A percentile compares a stretch with the other conserved stretches of the same genome.
Evolutionary conservation across 1,140 invertebrate genomes (phyloP).

Genomic region (Drosophila sp.): DNA sequence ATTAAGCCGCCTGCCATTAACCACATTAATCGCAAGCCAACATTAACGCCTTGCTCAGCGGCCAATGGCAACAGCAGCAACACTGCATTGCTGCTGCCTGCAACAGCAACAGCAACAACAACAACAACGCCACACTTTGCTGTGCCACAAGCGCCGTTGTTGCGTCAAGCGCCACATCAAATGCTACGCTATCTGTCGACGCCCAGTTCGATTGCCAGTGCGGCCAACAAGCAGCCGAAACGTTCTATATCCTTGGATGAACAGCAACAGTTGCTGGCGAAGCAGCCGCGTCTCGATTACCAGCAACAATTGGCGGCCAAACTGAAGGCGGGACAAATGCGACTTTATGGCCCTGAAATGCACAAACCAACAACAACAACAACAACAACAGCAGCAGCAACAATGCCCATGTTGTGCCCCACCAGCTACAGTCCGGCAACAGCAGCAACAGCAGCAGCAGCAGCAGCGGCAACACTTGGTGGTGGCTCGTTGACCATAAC

Average conservation of each 20-base stretch:
- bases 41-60: background rate
- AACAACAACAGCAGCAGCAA: constrained; percentile 1
- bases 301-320: constrained; percentile 37
- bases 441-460: background rate
- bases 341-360: constrained; percentile 60
- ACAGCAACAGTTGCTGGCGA: constrained; percentile 43
- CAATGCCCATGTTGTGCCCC: constrained; percentile 53
- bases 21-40: constrained; percentile 48
- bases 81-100: constrained; percentile 48
- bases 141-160: constrained; percentile 60
- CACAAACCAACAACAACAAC: constrained; percentile 17
- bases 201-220: constrained; percentile 79
- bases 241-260: constrained; percentile 74
- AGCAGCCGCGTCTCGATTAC: constrained; percentile 59
- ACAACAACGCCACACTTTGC: constrained; percentile 58
- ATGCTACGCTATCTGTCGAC: constrained; percentile 74
- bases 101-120: background rate
- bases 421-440: constrained; percentile 36
- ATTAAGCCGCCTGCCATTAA: constrained; percentile 50
- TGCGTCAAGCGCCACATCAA: constrained; percentile 33
- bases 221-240: constrained; percentile 77
- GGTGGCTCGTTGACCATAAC: constrained; percentile 9
- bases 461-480: background rate
- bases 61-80: background rate
- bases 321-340: constrained; percentile 29